These are phyloP conservation scores for Panagrolaimus sp. DNA, from an alignment of 1,140 invertebrate genomes.

Conservation along the genomic window DNA sequence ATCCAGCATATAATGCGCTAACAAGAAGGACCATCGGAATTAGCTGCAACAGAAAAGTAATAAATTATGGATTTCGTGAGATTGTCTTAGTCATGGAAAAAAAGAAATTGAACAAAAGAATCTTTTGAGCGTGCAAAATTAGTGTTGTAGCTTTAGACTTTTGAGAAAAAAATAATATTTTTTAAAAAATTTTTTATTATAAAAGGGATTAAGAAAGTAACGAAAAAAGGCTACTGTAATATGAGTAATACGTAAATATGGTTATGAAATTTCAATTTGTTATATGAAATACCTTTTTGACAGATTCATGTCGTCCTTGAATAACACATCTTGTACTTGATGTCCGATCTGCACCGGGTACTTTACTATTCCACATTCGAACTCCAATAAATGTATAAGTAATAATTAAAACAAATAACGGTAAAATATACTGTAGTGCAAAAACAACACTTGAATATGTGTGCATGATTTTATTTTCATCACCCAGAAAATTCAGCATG, in stretches of 20 bases:
- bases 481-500: constrained; percentile 34
- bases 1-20: constrained; percentile 54
- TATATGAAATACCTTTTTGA: constrained; percentile 46
- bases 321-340: constrained; percentile 29
- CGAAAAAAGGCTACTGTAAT: too few relatives aligned
- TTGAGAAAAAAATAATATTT: too few relatives aligned
- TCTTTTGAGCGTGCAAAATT: too few relatives aligned
- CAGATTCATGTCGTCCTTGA: constrained; percentile 53
- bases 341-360: constrained; percentile 45
- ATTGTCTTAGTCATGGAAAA: too few relatives aligned
- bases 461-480: constrained; percentile 39
- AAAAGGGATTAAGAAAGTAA: too few relatives aligned
- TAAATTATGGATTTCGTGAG: too few relatives aligned
- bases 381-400: constrained; percentile 57
- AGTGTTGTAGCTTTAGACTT: too few relatives aligned
- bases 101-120: too few relatives aligned
- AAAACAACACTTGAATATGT: constrained; percentile 47
- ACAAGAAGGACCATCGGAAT: constrained; percentile 57
- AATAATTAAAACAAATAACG: constrained; percentile 52
- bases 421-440: constrained; percentile 53
- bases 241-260: neutral
- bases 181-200: too few relatives aligned
- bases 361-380: constrained; percentile 57
- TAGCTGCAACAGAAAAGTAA: constrained; percentile 30
- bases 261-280: neutral